Base-by-base conservation (phyloP, 2,113 vertebrate species). In the Barnardius zonarius region DNA sequence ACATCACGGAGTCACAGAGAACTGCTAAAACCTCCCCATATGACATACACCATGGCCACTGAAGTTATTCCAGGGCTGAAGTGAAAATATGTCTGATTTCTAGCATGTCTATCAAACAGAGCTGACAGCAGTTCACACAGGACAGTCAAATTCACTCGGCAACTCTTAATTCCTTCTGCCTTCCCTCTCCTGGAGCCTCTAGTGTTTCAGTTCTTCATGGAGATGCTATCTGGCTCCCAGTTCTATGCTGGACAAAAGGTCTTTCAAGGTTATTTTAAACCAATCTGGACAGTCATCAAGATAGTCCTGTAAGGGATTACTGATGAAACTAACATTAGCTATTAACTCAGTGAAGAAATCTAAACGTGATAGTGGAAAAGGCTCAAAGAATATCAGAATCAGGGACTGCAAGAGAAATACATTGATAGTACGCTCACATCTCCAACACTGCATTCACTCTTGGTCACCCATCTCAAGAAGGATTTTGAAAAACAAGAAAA, bases 401-500 rank as follows among this genome's bases (percentile, higher is more conserved):
- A n/a, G 18, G 43, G 39, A 84, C 43, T 63, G 64, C 27, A 49
- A 73, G 11, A 86, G 16, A 93, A 95, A 78, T 16, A 48, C 35
- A 84, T 19, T 51, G 55, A 68, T 12, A 86, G 59, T 25, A 64
- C 3, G 1, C 30, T 93, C 59, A 59, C 80, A 95, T 72, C 80
- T 59, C 31, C 57, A 62, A 51, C 7, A 31, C 33, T 68, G 80
- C 44, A 28, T 68, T 75, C 20, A 9, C 20, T 91, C 30, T 46
- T 84, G 62, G 73, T 76, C 61, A 86, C 35, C 9, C 11, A 37
- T 25, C 77, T 64, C 43, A 76, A 55, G 55, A 73, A 86, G 52
- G 69, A 87, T 84, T 91, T 91, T 18, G 52, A 87, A 91, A 88
- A 91, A 84, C 18, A 94, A 86, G 61, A 94, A 91, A 82, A 89